These are phyloP conservation scores for Falcunculus frontatus DNA, from an alignment of 2,113 vertebrate genomes.

Conservation along the genomic window DNA sequence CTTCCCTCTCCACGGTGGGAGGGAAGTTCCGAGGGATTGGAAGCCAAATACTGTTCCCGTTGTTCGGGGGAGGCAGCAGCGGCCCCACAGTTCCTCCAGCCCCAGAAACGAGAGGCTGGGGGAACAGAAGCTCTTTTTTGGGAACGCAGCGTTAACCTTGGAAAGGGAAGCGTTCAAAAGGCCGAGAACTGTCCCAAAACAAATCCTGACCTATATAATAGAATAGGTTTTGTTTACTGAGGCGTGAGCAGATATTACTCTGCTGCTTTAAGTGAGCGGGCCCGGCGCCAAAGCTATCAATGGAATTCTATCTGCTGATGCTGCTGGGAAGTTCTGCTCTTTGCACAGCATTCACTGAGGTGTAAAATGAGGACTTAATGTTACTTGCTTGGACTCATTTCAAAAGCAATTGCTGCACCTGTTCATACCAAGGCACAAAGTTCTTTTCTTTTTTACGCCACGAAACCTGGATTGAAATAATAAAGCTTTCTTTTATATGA, in stretches of 20 bases:
- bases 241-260: neutral
- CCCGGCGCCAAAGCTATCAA: slow-evolving; percentile 1
- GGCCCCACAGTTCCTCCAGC: neutral
- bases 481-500: neutral
- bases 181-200: neutral
- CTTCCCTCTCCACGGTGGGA: neutral
- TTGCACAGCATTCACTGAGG: slow-evolving; percentile 41
- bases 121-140: neutral
- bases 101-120: neutral
- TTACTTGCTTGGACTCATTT: slow-evolving; percentile 34
- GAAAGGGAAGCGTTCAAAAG: neutral
- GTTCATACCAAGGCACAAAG: neutral
- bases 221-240: neutral
- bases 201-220: neutral
- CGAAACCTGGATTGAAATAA: neutral
- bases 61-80: neutral
- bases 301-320: slow-evolving; percentile 19
- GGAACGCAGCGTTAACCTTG: neutral
- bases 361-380: slow-evolving; percentile 48
- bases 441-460: neutral
- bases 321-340: slow-evolving; percentile 57
- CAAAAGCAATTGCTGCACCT: slow-evolving; percentile 53
- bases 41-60: neutral
- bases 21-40: neutral
- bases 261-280: slow-evolving; percentile 7